Evolutionary conservation across 2,113 vertebrate species (phyloP), one percentile per base, ranked within the genome.

Genomic region (Entomyzon cyanotis): DNA sequence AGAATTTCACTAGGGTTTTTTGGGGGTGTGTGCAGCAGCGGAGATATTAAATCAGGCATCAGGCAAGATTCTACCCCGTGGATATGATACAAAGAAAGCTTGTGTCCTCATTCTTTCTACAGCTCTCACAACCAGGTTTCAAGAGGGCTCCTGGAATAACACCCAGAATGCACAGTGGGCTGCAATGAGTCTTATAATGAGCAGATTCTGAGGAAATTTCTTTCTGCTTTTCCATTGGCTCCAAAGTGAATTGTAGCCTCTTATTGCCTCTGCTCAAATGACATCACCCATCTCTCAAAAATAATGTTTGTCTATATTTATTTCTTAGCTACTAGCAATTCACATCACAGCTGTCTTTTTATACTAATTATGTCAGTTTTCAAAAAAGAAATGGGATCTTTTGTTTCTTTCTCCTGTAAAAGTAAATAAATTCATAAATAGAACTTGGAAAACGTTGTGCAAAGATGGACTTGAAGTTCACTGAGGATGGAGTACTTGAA

Each of bases 401-500:
- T 41, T n/a, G 20, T 78, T 94, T 60, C 22, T 84, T 78, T 84
- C n/a, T 63, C 33, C 22, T 60, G 47, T 71, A 73, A 86, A 97
- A 87, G 75, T 70, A 86, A 89, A 71, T 79, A 71, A 68, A 95
- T 84, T 87, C 44, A 13, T 46, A 60, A 92, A 59, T 62, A 86
- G 92, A 93, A 93, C n/a, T 74, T 75, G 59, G 39, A 91, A 96
- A 97, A 94, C 55, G 39, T 78, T 94, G 74, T 90, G 39, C 69
- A 70, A 91, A 46, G 79, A 87, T 90, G 50, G 79, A 89, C 82
- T 85, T 84, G 33, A 94, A 94, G 52, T 95, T 96, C 97, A 84
- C 22, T 24, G 89, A 89, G 65, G 56, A 96, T 73, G 20, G 46
- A 87, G 52, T 90, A 68, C 37, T 96, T 94, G 69, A 91, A 96